Evolutionary conservation across 2,797 vertebrate genomes (phyloP).

Genomic region (Lagodon rhomboides): DNA sequence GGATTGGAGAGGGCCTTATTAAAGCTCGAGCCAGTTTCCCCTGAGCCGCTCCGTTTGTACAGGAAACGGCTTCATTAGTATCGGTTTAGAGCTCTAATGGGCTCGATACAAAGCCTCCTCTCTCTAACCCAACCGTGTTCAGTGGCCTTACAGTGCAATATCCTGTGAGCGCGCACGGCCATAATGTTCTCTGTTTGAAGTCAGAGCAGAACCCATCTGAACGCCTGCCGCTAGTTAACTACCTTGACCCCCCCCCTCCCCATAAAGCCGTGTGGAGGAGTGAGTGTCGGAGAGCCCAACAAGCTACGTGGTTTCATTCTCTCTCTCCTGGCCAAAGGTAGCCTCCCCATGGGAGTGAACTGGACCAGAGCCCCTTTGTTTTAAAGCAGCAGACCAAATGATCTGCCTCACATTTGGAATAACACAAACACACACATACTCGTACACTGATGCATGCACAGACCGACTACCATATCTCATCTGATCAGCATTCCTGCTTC

Average conservation of each 20-base stretch:
- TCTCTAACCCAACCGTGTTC: conserved; percentile 80
- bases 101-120: conserved; percentile 83
- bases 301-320: conserved; percentile 64
- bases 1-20: conserved; percentile 88
- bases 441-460: conserved; percentile 41
- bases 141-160: conserved; percentile 83
- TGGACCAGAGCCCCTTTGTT: conserved; percentile 78
- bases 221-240: conserved; percentile 81
- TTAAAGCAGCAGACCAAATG: conserved; percentile 78
- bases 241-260: conserved; percentile 70
- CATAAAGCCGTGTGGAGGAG: conserved; percentile 76
- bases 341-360: conserved; percentile 64
- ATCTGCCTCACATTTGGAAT: conserved; percentile 60
- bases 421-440: conserved; percentile 48
- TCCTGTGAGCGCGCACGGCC: conserved; percentile 79
- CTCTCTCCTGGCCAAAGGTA: conserved; percentile 62
- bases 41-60: conserved; percentile 84
- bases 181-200: conserved; percentile 84
- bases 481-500: conserved; percentile 60
- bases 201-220: conserved; percentile 78
- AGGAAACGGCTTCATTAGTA: conserved; percentile 88
- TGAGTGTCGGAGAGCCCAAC: conserved; percentile 67
- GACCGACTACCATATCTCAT: conserved; percentile 56
- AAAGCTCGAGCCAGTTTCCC: conserved; percentile 87
- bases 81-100: conserved; percentile 86